phyloP scores from a whole-genome alignment of 2,113 vertebrate genomes.

The Actenoides hombroni region DNA sequence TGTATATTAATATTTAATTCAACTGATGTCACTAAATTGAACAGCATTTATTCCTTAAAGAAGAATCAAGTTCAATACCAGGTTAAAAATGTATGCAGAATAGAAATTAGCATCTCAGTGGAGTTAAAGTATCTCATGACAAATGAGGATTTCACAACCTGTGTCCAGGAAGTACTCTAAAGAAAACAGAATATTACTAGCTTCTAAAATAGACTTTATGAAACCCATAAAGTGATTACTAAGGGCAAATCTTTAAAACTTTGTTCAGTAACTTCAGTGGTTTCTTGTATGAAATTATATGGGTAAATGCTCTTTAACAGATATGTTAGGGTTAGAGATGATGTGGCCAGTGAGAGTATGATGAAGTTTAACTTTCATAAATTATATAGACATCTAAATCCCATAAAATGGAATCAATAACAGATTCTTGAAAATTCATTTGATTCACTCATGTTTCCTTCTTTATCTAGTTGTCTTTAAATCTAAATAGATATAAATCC shows the following conservation, averaged over 20 bases:
- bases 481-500: neutral
- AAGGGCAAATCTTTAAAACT: neutral
- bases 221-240: neutral
- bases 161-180: neutral
- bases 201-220: neutral
- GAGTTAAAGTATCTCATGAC: neutral
- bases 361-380: neutral
- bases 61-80: neutral
- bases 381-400: neutral
- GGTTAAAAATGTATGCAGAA: neutral
- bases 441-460: constrained; percentile 4
- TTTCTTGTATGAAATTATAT: neutral
- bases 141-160: neutral
- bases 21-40: neutral
- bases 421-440: neutral
- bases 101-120: neutral
- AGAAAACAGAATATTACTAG: neutral
- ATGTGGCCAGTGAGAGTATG: neutral
- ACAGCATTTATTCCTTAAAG: neutral
- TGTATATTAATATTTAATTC: neutral
- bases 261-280: neutral
- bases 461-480: neutral
- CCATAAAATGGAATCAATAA: neutral
- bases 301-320: neutral
- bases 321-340: neutral